Conservation (phyloP, 2,113 vertebrate species). For the Ceyx margarethae region DNA sequence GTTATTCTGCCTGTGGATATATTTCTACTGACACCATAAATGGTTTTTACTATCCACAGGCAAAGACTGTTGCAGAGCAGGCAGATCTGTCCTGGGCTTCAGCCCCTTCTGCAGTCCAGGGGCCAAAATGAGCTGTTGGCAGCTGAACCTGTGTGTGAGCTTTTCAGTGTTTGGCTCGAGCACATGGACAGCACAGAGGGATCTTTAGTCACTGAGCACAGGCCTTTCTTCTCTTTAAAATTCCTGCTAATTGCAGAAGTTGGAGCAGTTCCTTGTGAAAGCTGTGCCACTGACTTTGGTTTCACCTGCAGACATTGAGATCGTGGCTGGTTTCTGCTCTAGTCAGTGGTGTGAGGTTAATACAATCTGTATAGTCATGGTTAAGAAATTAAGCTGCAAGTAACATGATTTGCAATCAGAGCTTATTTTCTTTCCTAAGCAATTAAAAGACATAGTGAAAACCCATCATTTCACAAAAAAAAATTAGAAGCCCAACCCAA, state of each 20-base stretch:
- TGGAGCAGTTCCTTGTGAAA: neutral
- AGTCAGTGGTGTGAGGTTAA: neutral
- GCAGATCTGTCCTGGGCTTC: neutral
- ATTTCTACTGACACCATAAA: neutral
- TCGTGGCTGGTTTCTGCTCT: neutral
- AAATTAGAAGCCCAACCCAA: neutral
- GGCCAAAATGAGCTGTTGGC: neutral
- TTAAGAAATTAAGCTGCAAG: neutral
- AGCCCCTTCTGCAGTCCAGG: neutral
- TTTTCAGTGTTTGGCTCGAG: neutral
- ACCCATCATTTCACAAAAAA: neutral
- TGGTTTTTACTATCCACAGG: neutral
- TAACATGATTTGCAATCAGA: neutral
- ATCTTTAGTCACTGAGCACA: neutral
- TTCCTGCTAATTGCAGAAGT: neutral
- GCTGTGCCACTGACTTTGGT: neutral
- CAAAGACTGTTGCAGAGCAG: neutral
- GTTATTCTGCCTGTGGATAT: neutral
- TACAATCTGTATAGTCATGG: neutral
- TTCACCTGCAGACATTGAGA: fast-evolving
- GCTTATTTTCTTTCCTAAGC: neutral
- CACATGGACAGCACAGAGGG: neutral
- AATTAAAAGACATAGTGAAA: neutral
- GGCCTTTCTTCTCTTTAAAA: neutral
- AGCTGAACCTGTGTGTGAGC: neutral